Conservation (phyloP, 1,140 invertebrate genomes). For the Temnothorax nylanderi region DNA sequence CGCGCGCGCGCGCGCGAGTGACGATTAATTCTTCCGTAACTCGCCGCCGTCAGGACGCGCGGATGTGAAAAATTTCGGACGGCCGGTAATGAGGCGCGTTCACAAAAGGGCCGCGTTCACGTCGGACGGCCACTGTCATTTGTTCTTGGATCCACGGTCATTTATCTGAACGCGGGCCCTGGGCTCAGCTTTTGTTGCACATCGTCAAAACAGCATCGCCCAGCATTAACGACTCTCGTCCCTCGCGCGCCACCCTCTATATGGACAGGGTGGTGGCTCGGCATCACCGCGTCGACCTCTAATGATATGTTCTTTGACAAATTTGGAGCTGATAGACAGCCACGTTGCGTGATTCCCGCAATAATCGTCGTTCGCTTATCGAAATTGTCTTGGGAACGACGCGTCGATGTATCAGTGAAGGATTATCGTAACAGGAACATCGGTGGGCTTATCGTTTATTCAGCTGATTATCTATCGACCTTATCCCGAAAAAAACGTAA, state of each 20-base stretch:
- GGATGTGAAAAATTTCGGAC: constrained; percentile 82
- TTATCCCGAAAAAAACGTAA: background rate
- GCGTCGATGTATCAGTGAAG: background rate
- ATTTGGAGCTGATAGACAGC: constrained; percentile 37
- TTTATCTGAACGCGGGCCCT: constrained; percentile 79
- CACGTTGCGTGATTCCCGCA: constrained; percentile 20
- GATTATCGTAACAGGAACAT: background rate
- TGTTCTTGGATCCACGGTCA: constrained; percentile 82
- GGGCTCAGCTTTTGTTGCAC: constrained; percentile 77
- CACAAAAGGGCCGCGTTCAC: constrained; percentile 79
- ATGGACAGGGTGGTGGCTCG: constrained; percentile 41
- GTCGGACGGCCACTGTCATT: constrained; percentile 82
- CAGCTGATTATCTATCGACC: background rate
- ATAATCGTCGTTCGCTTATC: background rate
- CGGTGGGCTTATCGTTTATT: background rate
- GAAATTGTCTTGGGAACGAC: background rate
- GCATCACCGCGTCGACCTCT: background rate
- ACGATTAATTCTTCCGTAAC: constrained; percentile 74
- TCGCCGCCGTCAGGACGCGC: constrained; percentile 64
- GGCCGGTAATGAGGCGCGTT: constrained; percentile 81
- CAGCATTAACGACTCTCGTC: constrained; percentile 80
- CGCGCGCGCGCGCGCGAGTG: constrained; percentile 47
- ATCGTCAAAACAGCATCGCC: constrained; percentile 83
- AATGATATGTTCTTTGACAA: constrained; percentile 40
- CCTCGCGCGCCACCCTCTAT: constrained; percentile 57